Evolutionary conservation across 2,113 vertebrate species (phyloP), one percentile per base, ranked within the genome.

Genomic region (Actinemys pallida): DNA sequence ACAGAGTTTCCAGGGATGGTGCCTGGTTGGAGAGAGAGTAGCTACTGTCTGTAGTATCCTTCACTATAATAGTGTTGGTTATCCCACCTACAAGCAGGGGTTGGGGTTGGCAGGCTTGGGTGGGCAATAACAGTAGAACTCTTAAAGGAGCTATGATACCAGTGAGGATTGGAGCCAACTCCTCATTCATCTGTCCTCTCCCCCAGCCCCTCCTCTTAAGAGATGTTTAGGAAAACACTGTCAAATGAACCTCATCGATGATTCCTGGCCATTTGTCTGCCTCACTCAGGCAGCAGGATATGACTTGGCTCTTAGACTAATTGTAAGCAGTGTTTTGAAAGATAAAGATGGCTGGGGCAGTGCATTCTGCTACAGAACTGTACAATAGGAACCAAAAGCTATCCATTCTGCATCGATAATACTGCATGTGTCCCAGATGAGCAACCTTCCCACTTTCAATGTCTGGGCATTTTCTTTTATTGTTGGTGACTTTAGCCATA

Each of bases 21-120:
- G 13, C 9, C 17, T 12, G 35, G 49, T 27, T 81, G 62, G 53
- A 85, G 84, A 90, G 35, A 17, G 0, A 1, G 50, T 24, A 90
- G 84, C 25, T 81, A 47, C 0, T 65, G 22, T 59, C 27, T 1
- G 1, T 22, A 0, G 0, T 82, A n/a, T 65, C 65, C 87, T 81
- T 45, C 62, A 54, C 16, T 49, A 31, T 54, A 65, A 5, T 13
- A 42, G 53, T 45, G 42, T 7, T 50, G 17, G 25, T 65, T 62
- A 84, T 20, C 39, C 81, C 1, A 2, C 90, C 90, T 50, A n/a
- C 59, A 87, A 69, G 25, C 19, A 81, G 29, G 17, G 16, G 35
- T 76, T 81, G 6, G 13, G 3, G 7, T 35, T n/a, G 31, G 62
- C 16, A n/a, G 10, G 8, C 10, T 5, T 12, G 50, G 27, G 10